These are phyloP conservation scores for Mionectes macconnelli DNA, from an alignment of 2,113 vertebrate species.

Conservation along the genomic window DNA sequence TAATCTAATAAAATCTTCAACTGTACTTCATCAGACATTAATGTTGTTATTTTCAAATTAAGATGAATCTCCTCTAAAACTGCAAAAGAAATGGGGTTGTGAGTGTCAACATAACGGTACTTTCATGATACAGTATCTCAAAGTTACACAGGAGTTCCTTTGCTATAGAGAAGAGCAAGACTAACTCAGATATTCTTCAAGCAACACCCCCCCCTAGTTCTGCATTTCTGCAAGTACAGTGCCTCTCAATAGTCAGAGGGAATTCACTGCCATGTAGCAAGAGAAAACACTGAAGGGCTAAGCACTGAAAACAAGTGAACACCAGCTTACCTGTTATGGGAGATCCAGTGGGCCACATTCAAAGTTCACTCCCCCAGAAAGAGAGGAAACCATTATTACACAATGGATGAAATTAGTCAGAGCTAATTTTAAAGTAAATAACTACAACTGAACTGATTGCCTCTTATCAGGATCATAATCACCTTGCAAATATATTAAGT, in stretches of 20 bases:
- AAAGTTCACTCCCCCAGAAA: background rate
- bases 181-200: background rate
- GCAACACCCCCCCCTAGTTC: background rate
- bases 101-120: background rate
- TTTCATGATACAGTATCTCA: background rate
- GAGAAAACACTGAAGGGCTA: background rate
- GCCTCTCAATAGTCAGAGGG: background rate
- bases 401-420: background rate
- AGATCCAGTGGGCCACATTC: background rate
- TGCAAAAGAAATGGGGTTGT: background rate
- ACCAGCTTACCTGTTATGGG: background rate
- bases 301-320: background rate
- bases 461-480: background rate
- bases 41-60: background rate
- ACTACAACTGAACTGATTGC: background rate
- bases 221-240: background rate
- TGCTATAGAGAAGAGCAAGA: background rate
- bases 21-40: background rate
- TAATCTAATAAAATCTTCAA: background rate
- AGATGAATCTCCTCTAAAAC: background rate
- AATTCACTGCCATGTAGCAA: background rate
- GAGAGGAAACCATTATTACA: constrained; percentile 15
- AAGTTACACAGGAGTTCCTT: background rate
- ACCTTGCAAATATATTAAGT: background rate
- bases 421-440: background rate